phyloP scores from a whole-genome alignment of 2,113 vertebrate genomes.

The Microtus richardsoni region DNA sequence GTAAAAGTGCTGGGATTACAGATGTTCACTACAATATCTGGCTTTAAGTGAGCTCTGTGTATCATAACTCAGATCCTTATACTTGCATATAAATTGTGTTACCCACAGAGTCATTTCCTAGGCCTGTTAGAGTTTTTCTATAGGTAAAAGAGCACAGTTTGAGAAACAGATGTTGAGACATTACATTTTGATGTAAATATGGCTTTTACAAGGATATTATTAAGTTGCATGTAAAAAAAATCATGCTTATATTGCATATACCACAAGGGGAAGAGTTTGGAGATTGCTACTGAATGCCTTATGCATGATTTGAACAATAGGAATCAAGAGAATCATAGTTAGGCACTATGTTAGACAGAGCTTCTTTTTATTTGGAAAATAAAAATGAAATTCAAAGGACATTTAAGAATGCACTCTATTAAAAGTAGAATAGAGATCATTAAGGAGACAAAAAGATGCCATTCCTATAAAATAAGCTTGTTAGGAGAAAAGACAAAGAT shows the following conservation, averaged over 20 bases:
- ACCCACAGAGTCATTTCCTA: not conserved
- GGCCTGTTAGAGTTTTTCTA: not conserved
- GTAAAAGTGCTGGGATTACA: no score
- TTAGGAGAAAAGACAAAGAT: not conserved
- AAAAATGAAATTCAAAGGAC: conserved; percentile 39
- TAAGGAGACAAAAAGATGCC: not conserved
- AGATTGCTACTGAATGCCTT: not conserved
- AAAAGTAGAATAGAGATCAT: not conserved
- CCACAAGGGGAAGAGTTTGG: not conserved
- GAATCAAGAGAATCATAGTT: not conserved
- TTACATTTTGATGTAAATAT: not conserved
- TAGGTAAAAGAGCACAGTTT: not conserved
- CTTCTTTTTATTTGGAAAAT: not conserved
- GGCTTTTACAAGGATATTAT: not conserved
- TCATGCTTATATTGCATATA: not conserved
- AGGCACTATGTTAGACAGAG: not conserved
- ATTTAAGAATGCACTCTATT: conserved; percentile 7
- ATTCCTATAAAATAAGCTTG: conserved; percentile 3
- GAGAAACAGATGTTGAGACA: not conserved
- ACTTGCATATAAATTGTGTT: not conserved
- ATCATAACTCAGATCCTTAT: not conserved
- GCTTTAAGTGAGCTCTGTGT: not conserved
- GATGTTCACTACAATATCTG: not conserved
- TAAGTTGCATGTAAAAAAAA: not conserved
- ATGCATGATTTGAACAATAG: not conserved